Percentiles rank a stretch among this genome's conserved stretches.
phyloP scores from a whole-genome alignment of 2,888 invertebrate genomes.

The Epicampocera succincta region DNA sequence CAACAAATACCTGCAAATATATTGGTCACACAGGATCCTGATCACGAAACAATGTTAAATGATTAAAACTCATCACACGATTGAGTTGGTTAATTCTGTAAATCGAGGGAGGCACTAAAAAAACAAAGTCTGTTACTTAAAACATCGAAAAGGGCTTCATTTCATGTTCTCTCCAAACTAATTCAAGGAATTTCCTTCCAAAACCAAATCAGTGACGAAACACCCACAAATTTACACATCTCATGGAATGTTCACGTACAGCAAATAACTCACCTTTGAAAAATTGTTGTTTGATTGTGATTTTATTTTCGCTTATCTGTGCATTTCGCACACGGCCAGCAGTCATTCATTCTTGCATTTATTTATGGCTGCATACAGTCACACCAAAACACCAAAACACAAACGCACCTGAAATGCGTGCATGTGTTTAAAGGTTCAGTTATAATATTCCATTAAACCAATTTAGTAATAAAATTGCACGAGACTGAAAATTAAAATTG shows the following conservation, averaged over 20 bases:
- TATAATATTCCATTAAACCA: conserved; percentile 75
- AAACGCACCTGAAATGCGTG: conserved; percentile 1
- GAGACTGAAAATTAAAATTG: conserved; percentile 80
- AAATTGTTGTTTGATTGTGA: conserved; percentile 47
- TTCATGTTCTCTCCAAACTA: too few species aligned
- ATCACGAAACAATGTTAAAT: too few species aligned
- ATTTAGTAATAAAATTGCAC: conserved; percentile 80
- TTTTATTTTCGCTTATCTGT: conserved; percentile 76
- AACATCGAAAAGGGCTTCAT: too few species aligned
- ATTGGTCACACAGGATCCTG: too few species aligned
- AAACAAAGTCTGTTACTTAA: too few species aligned
- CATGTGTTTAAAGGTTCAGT: conserved; percentile 38
- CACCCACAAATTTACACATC: background rate
- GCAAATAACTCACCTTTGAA: conserved; percentile 46
- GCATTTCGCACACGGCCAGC: conserved; percentile 73
- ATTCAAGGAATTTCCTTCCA: too few species aligned
- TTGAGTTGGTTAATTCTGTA: too few species aligned
- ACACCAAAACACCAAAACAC: too few species aligned
- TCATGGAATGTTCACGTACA: conserved; percentile 19
- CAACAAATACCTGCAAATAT: too few species aligned
- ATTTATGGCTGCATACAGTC: conserved; percentile 15
- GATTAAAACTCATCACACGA: too few species aligned
- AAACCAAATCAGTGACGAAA: too few species aligned
- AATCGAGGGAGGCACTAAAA: too few species aligned
- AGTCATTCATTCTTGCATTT: conserved; percentile 38